These are phyloP conservation scores for Littorina saxatilis DNA, from an alignment of 1,140 invertebrate species.

Conservation along the genomic window DNA sequence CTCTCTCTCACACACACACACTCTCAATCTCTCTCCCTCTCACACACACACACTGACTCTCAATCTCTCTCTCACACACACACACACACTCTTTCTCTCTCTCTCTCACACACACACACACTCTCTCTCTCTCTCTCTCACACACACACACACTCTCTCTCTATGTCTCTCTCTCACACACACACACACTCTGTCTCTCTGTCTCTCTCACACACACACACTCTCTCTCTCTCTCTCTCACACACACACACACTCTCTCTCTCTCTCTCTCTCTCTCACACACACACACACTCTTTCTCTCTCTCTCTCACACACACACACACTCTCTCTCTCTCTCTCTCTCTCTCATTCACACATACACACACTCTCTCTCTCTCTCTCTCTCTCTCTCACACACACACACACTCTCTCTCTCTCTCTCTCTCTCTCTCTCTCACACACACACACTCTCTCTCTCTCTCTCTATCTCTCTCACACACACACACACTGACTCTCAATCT, in stretches of 20 bases:
- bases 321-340: background rate
- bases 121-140: background rate
- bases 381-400: background rate
- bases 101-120: too few species aligned
- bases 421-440: background rate
- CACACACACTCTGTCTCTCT: background rate
- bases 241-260: background rate
- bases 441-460: background rate
- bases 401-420: background rate
- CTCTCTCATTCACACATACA: too few species aligned
- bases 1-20: too few species aligned
- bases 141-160: slow-evolving; percentile 2
- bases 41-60: too few species aligned
- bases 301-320: background rate
- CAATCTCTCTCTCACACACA: too few species aligned
- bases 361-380: background rate
- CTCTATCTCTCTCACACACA: too few species aligned
- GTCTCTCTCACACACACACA: background rate
- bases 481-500: background rate
- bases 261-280: background rate
- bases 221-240: background rate
- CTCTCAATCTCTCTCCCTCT: too few species aligned
- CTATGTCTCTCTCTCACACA: background rate
- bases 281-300: too few species aligned
- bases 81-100: too few species aligned